Conservation (phyloP, 1,140 invertebrate species). For the Penaeus japonicus region DNA sequence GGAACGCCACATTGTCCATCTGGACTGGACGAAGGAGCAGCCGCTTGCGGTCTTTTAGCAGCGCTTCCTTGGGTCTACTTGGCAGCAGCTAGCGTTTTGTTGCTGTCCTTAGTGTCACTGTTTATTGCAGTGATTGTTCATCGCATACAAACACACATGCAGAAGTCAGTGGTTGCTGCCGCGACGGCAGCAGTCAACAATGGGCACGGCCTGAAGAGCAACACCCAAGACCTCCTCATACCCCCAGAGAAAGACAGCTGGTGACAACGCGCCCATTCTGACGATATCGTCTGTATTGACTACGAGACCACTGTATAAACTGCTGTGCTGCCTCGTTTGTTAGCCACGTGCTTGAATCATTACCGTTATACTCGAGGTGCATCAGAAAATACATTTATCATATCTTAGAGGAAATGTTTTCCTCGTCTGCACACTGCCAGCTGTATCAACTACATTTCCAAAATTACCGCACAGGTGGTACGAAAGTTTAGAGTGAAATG, state of each 20-base stretch:
- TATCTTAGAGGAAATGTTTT: not conserved
- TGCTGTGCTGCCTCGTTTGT: not conserved
- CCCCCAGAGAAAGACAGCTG: slow-evolving; percentile 50
- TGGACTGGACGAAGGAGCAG: slow-evolving; percentile 82
- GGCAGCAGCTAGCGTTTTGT: slow-evolving; percentile 43
- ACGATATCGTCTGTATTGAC: slow-evolving; percentile 51
- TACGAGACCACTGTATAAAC: slow-evolving; percentile 58
- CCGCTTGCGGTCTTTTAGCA: slow-evolving; percentile 58
- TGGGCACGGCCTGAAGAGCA: slow-evolving; percentile 45
- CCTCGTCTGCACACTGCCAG: no score
- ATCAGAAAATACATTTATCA: not conserved
- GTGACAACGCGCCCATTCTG: slow-evolving; percentile 56
- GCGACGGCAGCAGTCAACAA: slow-evolving; percentile 53
- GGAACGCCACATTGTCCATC: slow-evolving; percentile 84
- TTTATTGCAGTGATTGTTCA: slow-evolving; percentile 57
- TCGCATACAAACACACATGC: slow-evolving; percentile 21
- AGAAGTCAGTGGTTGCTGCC: slow-evolving; percentile 39
- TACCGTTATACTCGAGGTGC: not conserved
- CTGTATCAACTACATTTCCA: no score
- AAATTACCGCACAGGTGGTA: no score
- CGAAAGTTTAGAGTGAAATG: no score
- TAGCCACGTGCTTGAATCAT: not conserved
- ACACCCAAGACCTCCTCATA: slow-evolving; percentile 46
- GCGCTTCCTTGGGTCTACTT: slow-evolving; percentile 52
- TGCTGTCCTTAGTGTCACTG: slow-evolving; percentile 47